Evolutionary conservation across 2,888 invertebrate species (phyloP).

Genomic region (Yponomeuta cagnagella): DNA sequence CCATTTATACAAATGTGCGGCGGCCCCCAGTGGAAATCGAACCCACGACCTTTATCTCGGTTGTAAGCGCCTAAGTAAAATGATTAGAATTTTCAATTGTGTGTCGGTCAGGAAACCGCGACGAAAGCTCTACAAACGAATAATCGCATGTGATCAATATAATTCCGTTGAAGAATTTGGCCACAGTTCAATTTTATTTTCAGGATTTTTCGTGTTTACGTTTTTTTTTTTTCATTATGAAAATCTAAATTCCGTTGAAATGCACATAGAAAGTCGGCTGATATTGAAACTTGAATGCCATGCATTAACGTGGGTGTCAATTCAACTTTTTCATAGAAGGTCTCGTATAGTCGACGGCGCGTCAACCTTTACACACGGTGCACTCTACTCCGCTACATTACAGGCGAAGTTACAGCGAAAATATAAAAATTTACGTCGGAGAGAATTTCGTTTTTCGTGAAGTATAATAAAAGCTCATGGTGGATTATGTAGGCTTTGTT

Average conservation of each 20-base stretch:
- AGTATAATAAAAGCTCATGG: too few species aligned
- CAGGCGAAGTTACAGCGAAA: too few species aligned
- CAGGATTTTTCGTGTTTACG: background rate
- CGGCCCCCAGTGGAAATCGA: too few species aligned
- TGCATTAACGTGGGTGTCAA: background rate
- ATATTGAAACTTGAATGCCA: background rate
- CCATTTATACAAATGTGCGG: too few species aligned
- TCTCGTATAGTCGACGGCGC: background rate
- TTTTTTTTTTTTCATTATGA: too few species aligned
- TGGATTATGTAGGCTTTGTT: background rate
- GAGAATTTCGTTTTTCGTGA: too few species aligned
- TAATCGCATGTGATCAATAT: too few species aligned
- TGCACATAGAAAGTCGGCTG: background rate
- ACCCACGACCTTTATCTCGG: too few species aligned
- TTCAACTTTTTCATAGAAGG: background rate
- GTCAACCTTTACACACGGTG: background rate
- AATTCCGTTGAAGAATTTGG: background rate
- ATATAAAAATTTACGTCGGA: too few species aligned
- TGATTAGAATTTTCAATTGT: too few species aligned
- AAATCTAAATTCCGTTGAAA: background rate
- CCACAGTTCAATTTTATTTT: constrained; percentile 3
- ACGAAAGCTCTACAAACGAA: background rate
- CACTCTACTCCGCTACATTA: too few species aligned
- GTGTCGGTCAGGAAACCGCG: background rate
- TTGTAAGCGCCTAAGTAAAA: too few species aligned